Percentiles rank a stretch among this genome's conserved stretches.
Conservation (phyloP, 2,888 invertebrate species). For the Diaprepes abbreviatus region DNA sequence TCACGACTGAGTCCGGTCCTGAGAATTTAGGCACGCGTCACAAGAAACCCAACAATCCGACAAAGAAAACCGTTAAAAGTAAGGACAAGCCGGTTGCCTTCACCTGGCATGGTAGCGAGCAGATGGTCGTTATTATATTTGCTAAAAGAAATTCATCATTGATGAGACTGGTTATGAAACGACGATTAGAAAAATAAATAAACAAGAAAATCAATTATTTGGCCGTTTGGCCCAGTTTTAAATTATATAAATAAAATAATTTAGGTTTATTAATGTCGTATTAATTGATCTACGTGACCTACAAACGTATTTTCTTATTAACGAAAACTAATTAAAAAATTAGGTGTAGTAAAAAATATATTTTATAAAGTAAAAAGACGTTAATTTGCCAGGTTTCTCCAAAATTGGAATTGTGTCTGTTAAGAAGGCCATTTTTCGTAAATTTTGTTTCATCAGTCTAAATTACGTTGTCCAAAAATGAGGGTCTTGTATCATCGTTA, state of each 20-base stretch:
- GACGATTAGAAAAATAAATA: background rate
- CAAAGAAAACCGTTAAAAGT: slow-evolving; percentile 40
- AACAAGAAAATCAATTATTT: background rate
- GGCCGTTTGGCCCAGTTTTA: background rate
- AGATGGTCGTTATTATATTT: slow-evolving; percentile 34
- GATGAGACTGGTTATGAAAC: slow-evolving; percentile 17
- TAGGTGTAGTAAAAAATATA: too few species aligned
- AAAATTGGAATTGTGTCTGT: too few species aligned
- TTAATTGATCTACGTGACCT: background rate
- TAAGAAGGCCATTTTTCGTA: too few species aligned
- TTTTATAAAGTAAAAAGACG: too few species aligned
- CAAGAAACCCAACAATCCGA: slow-evolving; percentile 28
- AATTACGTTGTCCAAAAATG: too few species aligned
- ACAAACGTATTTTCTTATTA: background rate
- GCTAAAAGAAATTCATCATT: background rate
- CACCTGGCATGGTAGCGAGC: slow-evolving; percentile 33
- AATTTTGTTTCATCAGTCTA: too few species aligned
- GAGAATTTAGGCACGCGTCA: slow-evolving; percentile 25
- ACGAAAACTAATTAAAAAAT: too few species aligned
- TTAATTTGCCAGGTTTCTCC: too few species aligned
- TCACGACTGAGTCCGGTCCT: slow-evolving; percentile 12
- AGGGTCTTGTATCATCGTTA: too few species aligned
- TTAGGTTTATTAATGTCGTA: background rate
- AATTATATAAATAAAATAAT: background rate
- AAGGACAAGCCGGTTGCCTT: slow-evolving; percentile 34